phyloP scores from a whole-genome alignment of 2,797 vertebrate genomes.

The Rhinoraja longicauda region DNA sequence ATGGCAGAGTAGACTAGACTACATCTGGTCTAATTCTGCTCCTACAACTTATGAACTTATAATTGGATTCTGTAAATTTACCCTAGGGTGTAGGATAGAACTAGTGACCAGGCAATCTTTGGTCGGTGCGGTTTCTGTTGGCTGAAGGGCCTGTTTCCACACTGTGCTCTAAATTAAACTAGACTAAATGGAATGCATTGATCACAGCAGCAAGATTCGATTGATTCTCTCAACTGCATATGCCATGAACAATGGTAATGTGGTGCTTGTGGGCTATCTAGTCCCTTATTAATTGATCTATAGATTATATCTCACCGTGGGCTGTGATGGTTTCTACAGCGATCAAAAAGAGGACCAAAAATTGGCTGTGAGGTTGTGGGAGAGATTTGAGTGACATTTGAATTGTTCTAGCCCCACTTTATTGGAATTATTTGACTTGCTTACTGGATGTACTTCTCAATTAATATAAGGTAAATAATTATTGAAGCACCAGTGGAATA shows the following conservation, averaged over 20 bases:
- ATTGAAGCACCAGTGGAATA: not conserved
- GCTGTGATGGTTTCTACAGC: not conserved
- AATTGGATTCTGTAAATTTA: no score
- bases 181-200: not conserved
- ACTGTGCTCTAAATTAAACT: no score
- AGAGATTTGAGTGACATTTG: not conserved
- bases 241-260: not conserved
- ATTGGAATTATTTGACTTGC: not conserved
- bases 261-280: no score
- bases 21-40: no score
- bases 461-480: not conserved
- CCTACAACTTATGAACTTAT: no score
- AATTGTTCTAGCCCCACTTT: not conserved
- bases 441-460: not conserved
- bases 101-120: no score
- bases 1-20: no score
- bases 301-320: not conserved
- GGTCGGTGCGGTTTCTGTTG: no score
- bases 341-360: not conserved
- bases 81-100: no score
- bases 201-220: not conserved
- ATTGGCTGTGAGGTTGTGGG: not conserved
- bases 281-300: not conserved
- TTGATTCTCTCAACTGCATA: not conserved
- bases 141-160: no score